These are phyloP conservation scores for Eueides isabella DNA, from an alignment of 1,140 invertebrate genomes.

Conservation along the genomic window DNA sequence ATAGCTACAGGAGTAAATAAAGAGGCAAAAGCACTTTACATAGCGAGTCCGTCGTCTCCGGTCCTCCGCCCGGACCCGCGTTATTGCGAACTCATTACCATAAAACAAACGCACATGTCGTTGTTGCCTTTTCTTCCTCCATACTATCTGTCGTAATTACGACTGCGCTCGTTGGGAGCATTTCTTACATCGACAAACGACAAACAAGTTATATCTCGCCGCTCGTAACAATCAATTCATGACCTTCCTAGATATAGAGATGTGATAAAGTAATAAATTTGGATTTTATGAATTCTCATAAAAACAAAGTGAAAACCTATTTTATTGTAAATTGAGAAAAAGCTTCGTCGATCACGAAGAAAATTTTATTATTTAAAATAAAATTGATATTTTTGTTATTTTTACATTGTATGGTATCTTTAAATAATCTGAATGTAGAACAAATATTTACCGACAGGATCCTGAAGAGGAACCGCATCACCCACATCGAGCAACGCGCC, in stretches of 20 bases:
- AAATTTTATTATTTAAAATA: too few species aligned
- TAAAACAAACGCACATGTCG: not conserved
- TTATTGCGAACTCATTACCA: constrained; percentile 7
- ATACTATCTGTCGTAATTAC: not conserved
- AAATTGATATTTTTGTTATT: too few species aligned
- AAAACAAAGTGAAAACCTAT: not conserved
- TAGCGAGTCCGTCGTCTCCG: not conserved
- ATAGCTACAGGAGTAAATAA: not conserved
- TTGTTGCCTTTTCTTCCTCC: not conserved
- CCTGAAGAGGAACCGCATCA: constrained; percentile 85
- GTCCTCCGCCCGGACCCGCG: not conserved
- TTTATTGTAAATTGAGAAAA: not conserved
- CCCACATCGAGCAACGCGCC: constrained; percentile 83
- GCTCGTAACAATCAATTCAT: not conserved
- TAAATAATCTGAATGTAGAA: not conserved
- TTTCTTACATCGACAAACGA: too few species aligned
- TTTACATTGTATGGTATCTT: not conserved
- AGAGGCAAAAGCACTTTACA: not conserved
- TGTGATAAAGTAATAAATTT: not conserved
- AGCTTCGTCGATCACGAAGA: not conserved
- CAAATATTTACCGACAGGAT: constrained; percentile 76
- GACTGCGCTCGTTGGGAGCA: not conserved
- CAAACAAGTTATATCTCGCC: not conserved
- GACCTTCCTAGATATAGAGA: not conserved
- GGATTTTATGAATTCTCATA: not conserved